A percentile compares a stretch with the other conserved stretches of the same genome.
Conservation (phyloP, 2,888 invertebrate genomes). For the Nemoura dubitans region DNA sequence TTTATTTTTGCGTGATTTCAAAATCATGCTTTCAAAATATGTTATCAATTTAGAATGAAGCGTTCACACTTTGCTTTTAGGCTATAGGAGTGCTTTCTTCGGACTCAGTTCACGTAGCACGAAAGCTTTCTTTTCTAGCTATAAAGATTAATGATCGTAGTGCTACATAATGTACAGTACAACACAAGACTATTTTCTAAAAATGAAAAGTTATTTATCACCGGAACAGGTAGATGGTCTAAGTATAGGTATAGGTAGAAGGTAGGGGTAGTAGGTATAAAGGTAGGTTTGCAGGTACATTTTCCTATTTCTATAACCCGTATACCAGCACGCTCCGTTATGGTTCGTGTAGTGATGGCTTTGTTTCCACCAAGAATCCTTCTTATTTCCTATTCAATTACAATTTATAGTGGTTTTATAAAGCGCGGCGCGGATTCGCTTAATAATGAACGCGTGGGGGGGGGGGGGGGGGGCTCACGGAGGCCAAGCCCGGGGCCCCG, state of each 20-base stretch:
- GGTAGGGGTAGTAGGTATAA: too few relatives aligned
- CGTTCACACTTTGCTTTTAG: not conserved
- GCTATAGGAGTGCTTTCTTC: too few relatives aligned
- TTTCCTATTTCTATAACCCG: too few relatives aligned
- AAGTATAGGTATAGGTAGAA: too few relatives aligned
- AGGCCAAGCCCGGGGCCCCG: not conserved
- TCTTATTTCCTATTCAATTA: conserved; percentile 33
- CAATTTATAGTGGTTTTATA: conserved; percentile 26
- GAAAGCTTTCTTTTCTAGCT: not conserved
- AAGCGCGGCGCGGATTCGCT: not conserved
- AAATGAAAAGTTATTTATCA: conserved; percentile 27
- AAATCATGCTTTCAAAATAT: not conserved
- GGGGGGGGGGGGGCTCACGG: not conserved
- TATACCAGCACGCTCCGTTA: too few relatives aligned
- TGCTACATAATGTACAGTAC: conserved; percentile 10
- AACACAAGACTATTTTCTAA: not conserved
- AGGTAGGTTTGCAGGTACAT: not conserved
- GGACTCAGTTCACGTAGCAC: not conserved
- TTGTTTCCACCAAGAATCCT: not conserved
- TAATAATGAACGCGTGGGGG: not conserved
- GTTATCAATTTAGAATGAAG: conserved; percentile 9
- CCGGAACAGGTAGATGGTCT: too few relatives aligned
- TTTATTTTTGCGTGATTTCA: too few relatives aligned
- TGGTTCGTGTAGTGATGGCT: too few relatives aligned
- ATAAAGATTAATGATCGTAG: not conserved